Evolutionary conservation across 2,113 vertebrate genomes (phyloP), one percentile per base, ranked within the genome.

Genomic region (Syngnathus floridae): DNA sequence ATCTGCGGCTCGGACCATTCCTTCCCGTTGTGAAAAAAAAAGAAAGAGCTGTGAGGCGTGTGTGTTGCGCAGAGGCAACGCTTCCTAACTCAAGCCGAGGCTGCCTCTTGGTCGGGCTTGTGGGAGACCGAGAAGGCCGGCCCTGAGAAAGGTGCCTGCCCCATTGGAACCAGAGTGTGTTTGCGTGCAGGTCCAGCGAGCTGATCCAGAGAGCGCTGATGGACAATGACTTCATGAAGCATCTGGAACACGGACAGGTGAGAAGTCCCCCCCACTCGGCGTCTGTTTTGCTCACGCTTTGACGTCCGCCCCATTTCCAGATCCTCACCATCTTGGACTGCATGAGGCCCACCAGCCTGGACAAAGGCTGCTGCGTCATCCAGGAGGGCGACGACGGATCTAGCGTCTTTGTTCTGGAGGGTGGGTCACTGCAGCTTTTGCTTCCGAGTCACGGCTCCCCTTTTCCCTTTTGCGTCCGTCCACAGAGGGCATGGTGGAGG

Each of bases 161-260:
- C 17, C 56, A 38, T 19, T 21, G 41, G 38, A 62, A 14, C 60
- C 1, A 26, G 12, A 22, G 4, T 6, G 14, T 22, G 2, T 52
- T 13, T 17, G 3, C 40, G 46, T 62, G 60, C 55, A 91, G 90
- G 69, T 91, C 90, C 11, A 84, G 76, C 13, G 84, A 89, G 64
- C 73, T 90, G 77, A 91, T 91, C 74, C 86, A 89, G 41, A 81
- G 71, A 10, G 90, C 90, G 41, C 80, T 91, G 1, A 74, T 91
- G 81, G 86, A 89, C 71, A 91, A 91, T 7, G 90, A 91, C 72
- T 91, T 91, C 75, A 90, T 91, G 90, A 90, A 90, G 66, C 89
- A 89, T 2, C 78, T 91, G 70, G 88, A 91, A 22, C 80, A 78
- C 8, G 84, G 79, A 1, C 90, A 91, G 86, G 89, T 90, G 55